These are phyloP conservation scores for Myopa tessellatipennis DNA, from an alignment of 2,888 invertebrate genomes.

Conservation along the genomic window DNA sequence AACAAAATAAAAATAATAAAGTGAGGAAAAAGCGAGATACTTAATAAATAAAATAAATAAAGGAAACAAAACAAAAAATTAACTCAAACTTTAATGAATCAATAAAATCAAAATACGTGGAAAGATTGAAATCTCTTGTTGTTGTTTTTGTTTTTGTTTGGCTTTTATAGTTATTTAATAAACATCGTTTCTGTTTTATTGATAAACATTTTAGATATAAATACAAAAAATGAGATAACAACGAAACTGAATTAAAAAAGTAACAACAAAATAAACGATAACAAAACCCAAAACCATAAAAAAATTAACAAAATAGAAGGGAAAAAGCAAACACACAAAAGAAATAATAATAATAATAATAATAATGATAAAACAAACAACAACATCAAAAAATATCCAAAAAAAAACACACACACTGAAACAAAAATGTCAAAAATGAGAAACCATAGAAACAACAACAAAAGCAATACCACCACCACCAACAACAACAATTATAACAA, in stretches of 20 bases:
- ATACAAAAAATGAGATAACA: background rate
- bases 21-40: too few species aligned
- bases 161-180: background rate
- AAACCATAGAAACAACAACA: slow-evolving; percentile 23
- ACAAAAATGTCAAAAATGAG: background rate
- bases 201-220: slow-evolving; percentile 12
- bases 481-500: background rate
- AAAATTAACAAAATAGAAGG: slow-evolving; percentile 27
- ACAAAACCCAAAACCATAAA: slow-evolving; percentile 9
- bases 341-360: background rate
- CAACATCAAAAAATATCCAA: background rate
- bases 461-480: background rate
- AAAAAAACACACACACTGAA: too few species aligned
- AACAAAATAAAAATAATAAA: too few species aligned
- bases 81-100: too few species aligned
- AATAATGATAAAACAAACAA: slow-evolving; percentile 2
- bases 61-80: too few species aligned
- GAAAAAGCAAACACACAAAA: slow-evolving; percentile 30
- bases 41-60: too few species aligned
- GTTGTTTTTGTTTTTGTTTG: too few species aligned
- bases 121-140: too few species aligned
- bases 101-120: too few species aligned
- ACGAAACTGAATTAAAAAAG: too few species aligned
- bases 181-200: slow-evolving; percentile 27
- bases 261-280: slow-evolving; percentile 18